Conservation (phyloP, 2,888 invertebrate species). For the Polydrusus pterygomalis region DNA sequence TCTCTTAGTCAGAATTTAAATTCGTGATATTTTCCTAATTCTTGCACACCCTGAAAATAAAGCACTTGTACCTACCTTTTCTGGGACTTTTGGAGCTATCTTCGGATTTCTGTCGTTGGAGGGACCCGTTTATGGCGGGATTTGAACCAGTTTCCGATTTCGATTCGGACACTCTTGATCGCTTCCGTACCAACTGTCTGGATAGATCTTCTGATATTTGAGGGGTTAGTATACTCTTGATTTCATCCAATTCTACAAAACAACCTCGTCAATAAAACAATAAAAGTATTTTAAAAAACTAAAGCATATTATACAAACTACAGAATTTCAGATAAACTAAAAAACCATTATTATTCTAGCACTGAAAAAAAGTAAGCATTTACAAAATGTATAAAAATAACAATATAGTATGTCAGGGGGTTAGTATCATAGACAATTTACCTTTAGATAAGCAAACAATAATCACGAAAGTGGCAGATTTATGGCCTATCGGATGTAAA, state of each 20-base stretch:
- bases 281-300: slow-evolving; percentile 41
- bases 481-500: too few species aligned
- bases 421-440: too few species aligned
- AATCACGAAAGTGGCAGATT: too few species aligned
- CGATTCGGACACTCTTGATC: slow-evolving; percentile 83
- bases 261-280: not conserved
- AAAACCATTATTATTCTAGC: too few species aligned
- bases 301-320: not conserved
- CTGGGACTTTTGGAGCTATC: slow-evolving; percentile 65
- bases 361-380: too few species aligned
- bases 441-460: too few species aligned
- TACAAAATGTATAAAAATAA: too few species aligned
- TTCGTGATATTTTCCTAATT: too few species aligned
- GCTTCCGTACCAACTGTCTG: slow-evolving; percentile 79
- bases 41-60: too few species aligned
- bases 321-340: not conserved
- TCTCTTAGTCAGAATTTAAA: too few species aligned
- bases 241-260: slow-evolving; percentile 77
- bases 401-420: too few species aligned
- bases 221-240: slow-evolving; percentile 83
- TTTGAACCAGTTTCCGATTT: slow-evolving; percentile 80
- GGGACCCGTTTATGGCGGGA: slow-evolving; percentile 68
- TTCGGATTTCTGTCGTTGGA: slow-evolving; percentile 71
- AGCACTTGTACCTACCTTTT: slow-evolving; percentile 60
- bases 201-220: slow-evolving; percentile 76